Conservation (phyloP, 1,140 invertebrate species). For the Drosophila persimilis region DNA sequence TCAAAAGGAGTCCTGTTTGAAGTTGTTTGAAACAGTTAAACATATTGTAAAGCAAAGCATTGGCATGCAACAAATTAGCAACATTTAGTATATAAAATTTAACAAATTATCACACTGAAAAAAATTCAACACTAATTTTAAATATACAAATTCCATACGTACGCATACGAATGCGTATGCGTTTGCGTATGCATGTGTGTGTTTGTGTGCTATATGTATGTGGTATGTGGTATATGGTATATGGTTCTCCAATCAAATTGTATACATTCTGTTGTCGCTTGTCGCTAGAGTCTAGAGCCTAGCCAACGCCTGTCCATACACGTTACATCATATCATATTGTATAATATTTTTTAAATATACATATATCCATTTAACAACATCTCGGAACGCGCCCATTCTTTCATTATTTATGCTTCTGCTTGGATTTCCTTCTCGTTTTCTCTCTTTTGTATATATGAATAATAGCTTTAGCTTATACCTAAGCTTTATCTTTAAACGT, state of each 20-base stretch:
- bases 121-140: constrained; percentile 80
- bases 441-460: constrained; percentile 39
- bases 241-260: constrained; percentile 58
- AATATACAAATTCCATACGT: constrained; percentile 53
- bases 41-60: constrained; percentile 37
- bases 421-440: constrained; percentile 13
- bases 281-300: constrained; percentile 62
- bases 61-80: constrained; percentile 65
- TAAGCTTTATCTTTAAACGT: constrained; percentile 53
- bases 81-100: constrained; percentile 73
- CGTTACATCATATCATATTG: constrained; percentile 11
- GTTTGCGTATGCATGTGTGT: constrained; percentile 24
- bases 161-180: constrained; percentile 13
- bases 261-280: constrained; percentile 64
- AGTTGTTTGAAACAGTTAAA: constrained; percentile 23
- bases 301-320: constrained; percentile 39
- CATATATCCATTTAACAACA: constrained; percentile 69
- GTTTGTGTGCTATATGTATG: constrained; percentile 38
- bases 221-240: constrained; percentile 36
- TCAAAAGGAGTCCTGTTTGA: constrained; percentile 18
- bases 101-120: constrained; percentile 82
- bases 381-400: constrained; percentile 56
- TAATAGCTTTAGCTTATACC: constrained; percentile 43
- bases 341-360: constrained; percentile 51
- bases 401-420: constrained; percentile 36